Percentiles rank a stretch among this genome's conserved stretches.
phyloP scores from a whole-genome alignment of 2,888 invertebrate genomes.

The Lasioglossum morio region DNA sequence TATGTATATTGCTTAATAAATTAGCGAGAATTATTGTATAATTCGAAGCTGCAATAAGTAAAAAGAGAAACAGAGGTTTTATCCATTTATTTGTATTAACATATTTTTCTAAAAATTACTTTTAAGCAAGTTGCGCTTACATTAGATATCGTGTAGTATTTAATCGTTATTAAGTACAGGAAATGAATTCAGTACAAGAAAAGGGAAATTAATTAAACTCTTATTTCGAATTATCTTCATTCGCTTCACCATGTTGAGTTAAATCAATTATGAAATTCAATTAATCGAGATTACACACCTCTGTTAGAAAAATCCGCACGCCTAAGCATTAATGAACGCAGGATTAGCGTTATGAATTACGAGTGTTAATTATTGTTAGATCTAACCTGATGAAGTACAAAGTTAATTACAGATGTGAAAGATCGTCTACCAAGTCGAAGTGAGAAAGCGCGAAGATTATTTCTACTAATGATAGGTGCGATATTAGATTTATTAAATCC shows the following conservation, averaged over 20 bases:
- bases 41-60: not conserved
- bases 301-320: not conserved
- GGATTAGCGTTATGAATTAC: not conserved
- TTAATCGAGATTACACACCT: not conserved
- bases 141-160: not conserved
- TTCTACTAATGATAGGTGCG: not conserved
- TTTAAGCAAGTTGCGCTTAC: too few relatives aligned
- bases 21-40: not conserved
- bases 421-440: not conserved
- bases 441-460: not conserved
- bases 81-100: not conserved
- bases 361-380: not conserved
- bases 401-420: not conserved
- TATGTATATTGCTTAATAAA: not conserved
- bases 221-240: not conserved
- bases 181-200: not conserved
- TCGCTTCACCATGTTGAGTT: not conserved
- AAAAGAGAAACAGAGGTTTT: not conserved
- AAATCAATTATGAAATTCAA: not conserved
- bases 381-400: not conserved
- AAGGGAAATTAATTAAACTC: not conserved
- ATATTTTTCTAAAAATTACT: too few relatives aligned
- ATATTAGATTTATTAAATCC: conserved; percentile 15
- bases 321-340: not conserved
- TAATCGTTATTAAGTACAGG: not conserved